phyloP scores from a whole-genome alignment of 2,797 vertebrate species.

The Trachops cirrhosus region DNA sequence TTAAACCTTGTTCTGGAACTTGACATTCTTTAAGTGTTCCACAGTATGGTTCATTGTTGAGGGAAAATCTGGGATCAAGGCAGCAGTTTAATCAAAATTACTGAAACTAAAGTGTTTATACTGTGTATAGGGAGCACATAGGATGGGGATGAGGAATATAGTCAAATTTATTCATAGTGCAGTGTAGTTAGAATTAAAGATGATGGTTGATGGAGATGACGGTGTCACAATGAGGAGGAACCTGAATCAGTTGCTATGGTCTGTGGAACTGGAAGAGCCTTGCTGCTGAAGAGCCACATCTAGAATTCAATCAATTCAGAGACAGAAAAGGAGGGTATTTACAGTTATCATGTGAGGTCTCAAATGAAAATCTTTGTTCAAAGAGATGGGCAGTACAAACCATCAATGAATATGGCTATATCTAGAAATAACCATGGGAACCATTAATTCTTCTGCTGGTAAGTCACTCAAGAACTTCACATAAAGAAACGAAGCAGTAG shows the following conservation, averaged over 20 bases:
- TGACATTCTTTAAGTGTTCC: background rate
- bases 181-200: background rate
- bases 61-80: background rate
- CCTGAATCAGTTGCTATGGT: background rate
- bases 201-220: background rate
- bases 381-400: background rate
- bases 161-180: background rate
- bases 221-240: background rate
- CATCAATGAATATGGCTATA: background rate
- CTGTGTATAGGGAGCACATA: background rate
- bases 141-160: background rate
- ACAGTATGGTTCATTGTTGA: background rate
- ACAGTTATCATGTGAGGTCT: background rate
- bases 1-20: background rate
- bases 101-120: background rate
- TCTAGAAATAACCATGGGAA: background rate
- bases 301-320: constrained; percentile 38
- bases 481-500: background rate
- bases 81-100: background rate
- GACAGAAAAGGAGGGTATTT: background rate
- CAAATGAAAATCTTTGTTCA: background rate
- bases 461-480: background rate
- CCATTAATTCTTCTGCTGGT: background rate
- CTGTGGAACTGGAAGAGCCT: background rate
- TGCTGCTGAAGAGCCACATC: constrained; percentile 35